Conservation (phyloP, 2,888 invertebrate genomes). For the Gnatocerus cornutus region DNA sequence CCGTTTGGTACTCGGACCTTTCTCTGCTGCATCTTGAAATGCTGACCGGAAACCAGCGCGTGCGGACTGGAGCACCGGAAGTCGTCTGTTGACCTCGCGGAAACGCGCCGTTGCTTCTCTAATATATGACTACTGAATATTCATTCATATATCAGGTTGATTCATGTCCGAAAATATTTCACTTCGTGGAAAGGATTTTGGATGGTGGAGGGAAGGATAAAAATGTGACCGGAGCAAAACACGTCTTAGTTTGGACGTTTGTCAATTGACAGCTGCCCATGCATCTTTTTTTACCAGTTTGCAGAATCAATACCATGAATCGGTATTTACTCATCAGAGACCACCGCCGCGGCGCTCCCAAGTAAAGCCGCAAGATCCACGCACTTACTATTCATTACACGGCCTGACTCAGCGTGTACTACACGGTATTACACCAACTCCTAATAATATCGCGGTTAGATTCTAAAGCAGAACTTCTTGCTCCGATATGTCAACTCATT, state of each 20-base stretch:
- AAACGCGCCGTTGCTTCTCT: conserved; percentile 62
- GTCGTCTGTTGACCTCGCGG: conserved; percentile 66
- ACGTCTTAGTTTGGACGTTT: too few relatives aligned
- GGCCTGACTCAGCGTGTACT: conserved; percentile 58
- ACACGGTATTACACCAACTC: conserved; percentile 53
- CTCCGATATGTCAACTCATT: conserved; percentile 35
- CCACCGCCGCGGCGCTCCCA: not conserved
- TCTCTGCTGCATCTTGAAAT: conserved; percentile 45
- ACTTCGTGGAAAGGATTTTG: not conserved
- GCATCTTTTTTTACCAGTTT: too few relatives aligned
- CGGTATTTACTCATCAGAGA: too few relatives aligned
- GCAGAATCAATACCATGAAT: too few relatives aligned
- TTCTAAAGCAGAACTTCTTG: conserved; percentile 44
- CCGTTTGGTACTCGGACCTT: conserved; percentile 31
- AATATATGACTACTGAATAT: conserved; percentile 61
- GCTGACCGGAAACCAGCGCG: conserved; percentile 63
- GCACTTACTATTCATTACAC: conserved; percentile 58
- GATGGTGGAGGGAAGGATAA: not conserved
- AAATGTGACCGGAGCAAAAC: not conserved
- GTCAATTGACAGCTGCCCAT: too few relatives aligned
- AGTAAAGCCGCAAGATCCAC: not conserved
- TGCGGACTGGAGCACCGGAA: conserved; percentile 63
- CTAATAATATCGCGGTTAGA: conserved; percentile 49
- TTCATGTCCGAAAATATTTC: conserved; percentile 54
- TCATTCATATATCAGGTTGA: conserved; percentile 61